Conservation (phyloP, 2,888 invertebrate genomes). For the Ischnus inquisitorius region DNA sequence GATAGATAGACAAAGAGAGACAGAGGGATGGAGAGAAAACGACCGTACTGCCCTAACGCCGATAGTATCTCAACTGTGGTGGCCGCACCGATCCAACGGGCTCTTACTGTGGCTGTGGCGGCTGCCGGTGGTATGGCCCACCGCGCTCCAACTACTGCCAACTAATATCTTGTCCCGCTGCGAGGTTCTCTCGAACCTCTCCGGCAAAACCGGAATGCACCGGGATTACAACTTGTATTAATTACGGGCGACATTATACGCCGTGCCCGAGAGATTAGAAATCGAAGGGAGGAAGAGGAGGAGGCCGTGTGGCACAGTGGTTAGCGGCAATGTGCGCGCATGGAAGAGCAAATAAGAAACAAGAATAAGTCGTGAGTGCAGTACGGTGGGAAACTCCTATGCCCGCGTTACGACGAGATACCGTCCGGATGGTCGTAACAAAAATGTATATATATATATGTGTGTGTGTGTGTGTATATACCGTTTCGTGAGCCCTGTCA, state of each 20-base stretch:
- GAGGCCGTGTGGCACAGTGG: slow-evolving; percentile 64
- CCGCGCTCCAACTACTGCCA: slow-evolving; percentile 71
- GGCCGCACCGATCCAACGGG: slow-evolving; percentile 68
- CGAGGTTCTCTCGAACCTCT: slow-evolving; percentile 52
- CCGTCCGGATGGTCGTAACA: slow-evolving; percentile 57
- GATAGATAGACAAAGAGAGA: slow-evolving; percentile 19
- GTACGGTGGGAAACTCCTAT: slow-evolving; percentile 65
- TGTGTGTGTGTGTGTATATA: slow-evolving; percentile 36
- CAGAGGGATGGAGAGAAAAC: slow-evolving; percentile 27
- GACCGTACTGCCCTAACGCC: slow-evolving; percentile 77
- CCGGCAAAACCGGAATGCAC: slow-evolving; percentile 83
- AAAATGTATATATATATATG: slow-evolving; percentile 34
- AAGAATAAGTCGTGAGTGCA: slow-evolving; percentile 71
- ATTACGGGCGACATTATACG: slow-evolving; percentile 84
- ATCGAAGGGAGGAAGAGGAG: slow-evolving; percentile 79
- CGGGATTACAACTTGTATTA: slow-evolving; percentile 85
- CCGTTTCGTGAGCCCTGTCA: slow-evolving; percentile 45
- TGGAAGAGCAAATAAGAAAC: slow-evolving; percentile 53
- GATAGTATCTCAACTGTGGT: slow-evolving; percentile 80
- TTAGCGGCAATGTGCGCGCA: slow-evolving; percentile 37
- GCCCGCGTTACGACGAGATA: slow-evolving; percentile 66
- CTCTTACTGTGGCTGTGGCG: slow-evolving; percentile 52
- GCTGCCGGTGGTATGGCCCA: slow-evolving; percentile 66
- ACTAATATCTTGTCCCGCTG: slow-evolving; percentile 83
- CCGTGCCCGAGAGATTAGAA: slow-evolving; percentile 82